Percentiles rank a stretch among this genome's conserved stretches.
phyloP scores from a whole-genome alignment of 2,888 invertebrate species.

The Aplocera efformata region DNA sequence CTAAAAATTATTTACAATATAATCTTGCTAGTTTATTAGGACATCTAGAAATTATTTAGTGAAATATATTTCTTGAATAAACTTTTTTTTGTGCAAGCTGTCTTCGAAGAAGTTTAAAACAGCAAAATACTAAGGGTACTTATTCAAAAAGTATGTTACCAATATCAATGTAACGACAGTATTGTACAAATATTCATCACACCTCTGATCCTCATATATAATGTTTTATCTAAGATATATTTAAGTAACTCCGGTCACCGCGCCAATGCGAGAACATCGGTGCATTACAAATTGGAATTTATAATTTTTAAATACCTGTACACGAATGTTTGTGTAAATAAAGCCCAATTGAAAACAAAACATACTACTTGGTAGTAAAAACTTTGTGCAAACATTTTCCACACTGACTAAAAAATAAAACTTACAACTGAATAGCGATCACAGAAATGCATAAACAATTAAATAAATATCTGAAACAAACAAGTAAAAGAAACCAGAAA shows the following conservation, averaged over 20 bases:
- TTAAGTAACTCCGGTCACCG: too few relatives aligned
- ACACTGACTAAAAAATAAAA: constrained; percentile 51
- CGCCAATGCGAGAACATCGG: too few relatives aligned
- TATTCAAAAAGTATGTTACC: too few relatives aligned
- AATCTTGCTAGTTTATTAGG: too few relatives aligned
- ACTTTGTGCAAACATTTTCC: constrained; percentile 54
- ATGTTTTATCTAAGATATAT: too few relatives aligned
- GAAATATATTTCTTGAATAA: not conserved
- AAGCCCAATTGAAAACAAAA: constrained; percentile 18
- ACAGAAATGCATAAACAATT: constrained; percentile 73
- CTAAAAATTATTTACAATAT: too few relatives aligned
- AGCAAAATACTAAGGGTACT: too few relatives aligned
- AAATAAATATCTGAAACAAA: constrained; percentile 53
- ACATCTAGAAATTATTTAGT: too few relatives aligned
- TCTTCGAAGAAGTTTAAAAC: not conserved
- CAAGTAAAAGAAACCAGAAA: constrained; percentile 45
- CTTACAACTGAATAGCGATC: constrained; percentile 63
- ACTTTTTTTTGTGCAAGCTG: constrained; percentile 3
- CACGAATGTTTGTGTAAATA: too few relatives aligned
- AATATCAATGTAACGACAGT: too few relatives aligned
- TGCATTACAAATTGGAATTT: not conserved
- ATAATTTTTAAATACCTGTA: constrained; percentile 7
- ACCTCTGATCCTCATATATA: too few relatives aligned
- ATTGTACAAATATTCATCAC: too few relatives aligned
- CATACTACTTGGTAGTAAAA: constrained; percentile 24